Evolutionary conservation across 2,113 vertebrate genomes (phyloP).

Genomic region (Tragelaphus scriptus): DNA sequence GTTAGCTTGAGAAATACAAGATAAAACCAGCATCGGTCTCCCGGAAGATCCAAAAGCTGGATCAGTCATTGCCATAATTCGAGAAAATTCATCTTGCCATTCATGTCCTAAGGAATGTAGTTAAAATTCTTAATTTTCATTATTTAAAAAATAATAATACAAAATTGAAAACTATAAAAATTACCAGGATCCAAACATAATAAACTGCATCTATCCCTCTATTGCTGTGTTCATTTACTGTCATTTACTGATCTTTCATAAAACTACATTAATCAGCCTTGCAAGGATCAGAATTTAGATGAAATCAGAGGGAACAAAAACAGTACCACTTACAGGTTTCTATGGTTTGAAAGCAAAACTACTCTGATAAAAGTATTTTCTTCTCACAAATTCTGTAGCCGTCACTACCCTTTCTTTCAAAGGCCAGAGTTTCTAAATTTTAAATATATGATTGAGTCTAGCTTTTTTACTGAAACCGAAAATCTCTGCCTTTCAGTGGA

Average conservation of each 20-base stretch:
- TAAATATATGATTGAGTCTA: not conserved
- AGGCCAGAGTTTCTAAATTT: not conserved
- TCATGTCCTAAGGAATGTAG: conserved; percentile 76
- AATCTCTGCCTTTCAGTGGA: not conserved
- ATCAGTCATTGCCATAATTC: conserved; percentile 86
- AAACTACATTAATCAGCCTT: not conserved
- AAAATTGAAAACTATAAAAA: not conserved
- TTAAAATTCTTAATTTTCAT: conserved; percentile 19
- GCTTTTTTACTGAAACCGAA: not conserved
- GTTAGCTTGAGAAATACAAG: conserved; percentile 84
- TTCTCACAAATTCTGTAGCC: conserved; percentile 4
- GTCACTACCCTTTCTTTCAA: not conserved
- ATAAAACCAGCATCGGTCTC: conserved; percentile 91
- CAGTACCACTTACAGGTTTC: not conserved
- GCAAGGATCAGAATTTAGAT: not conserved
- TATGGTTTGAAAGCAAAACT: not conserved
- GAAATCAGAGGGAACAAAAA: too few species aligned
- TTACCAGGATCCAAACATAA: not conserved
- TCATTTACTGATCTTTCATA: not conserved
- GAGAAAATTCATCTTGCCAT: conserved; percentile 83
- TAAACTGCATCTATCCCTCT: not conserved
- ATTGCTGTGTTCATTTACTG: not conserved
- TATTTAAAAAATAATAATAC: conserved; percentile 20
- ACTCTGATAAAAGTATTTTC: not conserved
- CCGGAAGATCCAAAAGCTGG: conserved; percentile 76